Base-by-base conservation (phyloP, 2,113 vertebrate genomes). In the Oncorhynchus gorbuscha region DNA sequence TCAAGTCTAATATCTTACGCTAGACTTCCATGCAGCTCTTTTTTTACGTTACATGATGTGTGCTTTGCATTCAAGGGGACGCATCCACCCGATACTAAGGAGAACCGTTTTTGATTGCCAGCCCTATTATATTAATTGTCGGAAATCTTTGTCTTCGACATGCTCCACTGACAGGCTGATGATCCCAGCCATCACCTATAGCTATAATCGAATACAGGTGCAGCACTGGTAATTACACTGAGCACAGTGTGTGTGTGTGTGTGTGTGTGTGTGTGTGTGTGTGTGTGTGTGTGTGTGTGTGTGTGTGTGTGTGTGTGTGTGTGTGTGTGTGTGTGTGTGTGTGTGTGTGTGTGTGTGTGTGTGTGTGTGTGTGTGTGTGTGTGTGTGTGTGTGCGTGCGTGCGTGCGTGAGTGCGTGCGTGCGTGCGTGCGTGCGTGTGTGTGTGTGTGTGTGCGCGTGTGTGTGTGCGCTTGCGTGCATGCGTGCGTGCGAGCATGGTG, bases 151-250 rank as follows among this genome's bases (percentile, higher is more conserved):
- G 70, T 51, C 76, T 71, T 51, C 22, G 79, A 79, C 79, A 49
- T 35, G 69, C 62, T 71, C 22, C 67, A 7, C 73, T 74, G 76
- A 76, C 78, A 73, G 20, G 28, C 70, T 49, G 70, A 35, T 75
- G 69, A 84, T 79, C 75, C 68, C 28, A 70, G 39, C 77, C 79
- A 73, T 75, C 65, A 72, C 79, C 55, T 51, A 62, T 51, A 59
- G 76, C 66, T 69, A 76, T 76, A 79, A 81, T 82, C 77, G 67
- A 80, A 76, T 71, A 70, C 73, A 82, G 76, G 69, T 82, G 73
- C 59, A 75, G 49, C 16, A 66, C 22, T 22, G 30, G 35, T 80
- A 81, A 83, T 82, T 81, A 82, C 5, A n/a, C 5, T 62, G 59
- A 22, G 59, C 3, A 20, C n/a, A 62, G 12, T n/a, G 18, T 14